Percentiles rank a stretch among this genome's conserved stretches.
Conservation (phyloP, 2,888 invertebrate genomes). For the Megaustenia siamemsis region DNA sequence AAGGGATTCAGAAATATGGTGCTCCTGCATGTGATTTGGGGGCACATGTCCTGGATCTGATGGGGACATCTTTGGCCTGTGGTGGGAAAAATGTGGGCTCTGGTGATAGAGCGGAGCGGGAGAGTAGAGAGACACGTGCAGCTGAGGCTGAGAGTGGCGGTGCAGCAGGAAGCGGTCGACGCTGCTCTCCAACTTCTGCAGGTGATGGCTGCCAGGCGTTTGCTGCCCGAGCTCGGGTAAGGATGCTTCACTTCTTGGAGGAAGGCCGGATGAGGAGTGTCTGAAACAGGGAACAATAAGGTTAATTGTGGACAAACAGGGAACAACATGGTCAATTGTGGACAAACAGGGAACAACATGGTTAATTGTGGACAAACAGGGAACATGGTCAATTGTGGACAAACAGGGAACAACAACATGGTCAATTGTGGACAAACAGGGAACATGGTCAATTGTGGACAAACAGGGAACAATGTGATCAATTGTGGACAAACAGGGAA, state of each 20-base stretch:
- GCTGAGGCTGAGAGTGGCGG: not conserved
- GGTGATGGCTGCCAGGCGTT: conserved; percentile 53
- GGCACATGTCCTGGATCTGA: conserved; percentile 9
- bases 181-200: conserved; percentile 69
- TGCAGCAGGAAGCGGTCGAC: conserved; percentile 59
- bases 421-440: too few relatives aligned
- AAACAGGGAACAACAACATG: too few relatives aligned
- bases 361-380: too few relatives aligned
- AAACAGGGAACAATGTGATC: too few relatives aligned
- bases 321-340: too few relatives aligned
- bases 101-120: not conserved
- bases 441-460: too few relatives aligned
- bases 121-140: not conserved
- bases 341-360: too few relatives aligned
- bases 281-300: conserved; percentile 6
- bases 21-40: not conserved
- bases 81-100: conserved; percentile 33
- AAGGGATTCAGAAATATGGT: not conserved
- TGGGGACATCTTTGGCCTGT: conserved; percentile 12
- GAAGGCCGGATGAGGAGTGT: not conserved
- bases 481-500: too few relatives aligned
- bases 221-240: conserved; percentile 34
- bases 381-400: too few relatives aligned
- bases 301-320: too few relatives aligned
- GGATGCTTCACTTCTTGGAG: not conserved